Conservation (phyloP, 2,113 vertebrate species). For the Octodon degus region DNA sequence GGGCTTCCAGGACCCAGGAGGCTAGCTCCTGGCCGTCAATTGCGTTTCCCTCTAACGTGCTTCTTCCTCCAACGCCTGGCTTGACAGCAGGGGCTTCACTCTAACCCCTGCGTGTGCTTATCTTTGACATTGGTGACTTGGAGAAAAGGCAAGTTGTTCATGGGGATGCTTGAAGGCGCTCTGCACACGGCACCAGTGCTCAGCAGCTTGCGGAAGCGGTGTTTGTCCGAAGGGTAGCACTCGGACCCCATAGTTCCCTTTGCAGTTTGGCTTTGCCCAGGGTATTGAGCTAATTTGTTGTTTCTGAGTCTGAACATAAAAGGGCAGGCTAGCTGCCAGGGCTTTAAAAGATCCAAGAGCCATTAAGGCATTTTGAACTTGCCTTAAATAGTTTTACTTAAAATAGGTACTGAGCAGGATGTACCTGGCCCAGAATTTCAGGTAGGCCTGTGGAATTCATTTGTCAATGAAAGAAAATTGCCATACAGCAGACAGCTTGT, state of each 20-base stretch:
- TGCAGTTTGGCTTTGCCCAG: constrained; percentile 48
- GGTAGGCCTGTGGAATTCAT: constrained; percentile 24
- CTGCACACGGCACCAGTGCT: background rate
- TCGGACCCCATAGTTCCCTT: background rate
- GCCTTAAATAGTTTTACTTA: constrained; percentile 62
- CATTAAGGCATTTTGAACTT: constrained; percentile 55
- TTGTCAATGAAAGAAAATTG: background rate
- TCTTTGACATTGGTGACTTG: background rate
- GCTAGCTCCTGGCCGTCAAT: too few relatives aligned
- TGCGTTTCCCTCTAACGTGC: background rate
- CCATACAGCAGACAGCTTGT: background rate
- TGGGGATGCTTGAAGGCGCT: background rate
- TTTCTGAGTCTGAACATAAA: constrained; percentile 51
- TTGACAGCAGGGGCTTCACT: background rate
- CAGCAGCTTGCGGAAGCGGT: background rate
- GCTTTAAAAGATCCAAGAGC: constrained; percentile 16
- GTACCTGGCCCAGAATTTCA: constrained; percentile 39
- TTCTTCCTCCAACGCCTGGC: background rate
- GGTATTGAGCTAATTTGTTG: constrained; percentile 66
- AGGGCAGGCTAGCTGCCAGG: constrained; percentile 55
- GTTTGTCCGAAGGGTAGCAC: background rate
- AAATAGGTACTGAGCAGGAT: constrained; percentile 41
- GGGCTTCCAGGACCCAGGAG: background rate
- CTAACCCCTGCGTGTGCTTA: background rate
- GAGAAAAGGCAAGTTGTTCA: background rate